Evolutionary conservation across 2,113 vertebrate genomes (phyloP), one percentile per base, ranked within the genome.

Genomic region (Sisor rabdophorus): DNA sequence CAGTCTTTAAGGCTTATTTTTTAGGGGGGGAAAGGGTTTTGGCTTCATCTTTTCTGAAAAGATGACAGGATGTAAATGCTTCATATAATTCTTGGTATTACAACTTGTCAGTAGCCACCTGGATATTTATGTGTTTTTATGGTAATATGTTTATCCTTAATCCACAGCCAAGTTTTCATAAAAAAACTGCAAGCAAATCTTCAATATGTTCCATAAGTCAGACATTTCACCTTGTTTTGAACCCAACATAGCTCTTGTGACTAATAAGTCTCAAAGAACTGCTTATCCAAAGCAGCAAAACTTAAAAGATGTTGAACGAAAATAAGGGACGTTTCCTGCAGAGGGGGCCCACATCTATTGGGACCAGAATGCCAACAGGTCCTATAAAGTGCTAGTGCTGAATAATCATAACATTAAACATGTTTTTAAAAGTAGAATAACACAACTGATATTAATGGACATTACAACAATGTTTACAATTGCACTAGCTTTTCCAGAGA

Each of bases 21-120:
- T 56, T 65, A 76, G n/a, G 26, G 13, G 40, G 17, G 70, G 20
- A 79, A 6, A 11, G 71, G 55, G 52, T 59, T 77, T 85, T 71
- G 72, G 81, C 76, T 72, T 61, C 74, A 77, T 79, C 64, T 61
- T 71, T 59, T 54, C 28, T 81, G 79, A 64, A 55, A 71, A 70
- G 60, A 52, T 26, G 50, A n/a, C 22, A 13, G 54, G 24, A 26
- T 59, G 54, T 47, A 48, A 32, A 12, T 22, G 32, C 17, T 65
- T 61, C 20, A 68, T 13, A 76, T 19, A 24, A 59, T 30, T 40
- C 48, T 48, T 48, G 65, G 48, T n/a, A 77, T 73, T 22, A 74
- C 13, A 53, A 72, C 64, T 47, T 26, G 58, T 52, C 52, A 80
- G 40, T 71, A 64, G 59, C 69, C 67, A 16, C 68, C 72, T 26